Conservation (phyloP, 2,113 vertebrate species). For the Silurus asotus region DNA sequence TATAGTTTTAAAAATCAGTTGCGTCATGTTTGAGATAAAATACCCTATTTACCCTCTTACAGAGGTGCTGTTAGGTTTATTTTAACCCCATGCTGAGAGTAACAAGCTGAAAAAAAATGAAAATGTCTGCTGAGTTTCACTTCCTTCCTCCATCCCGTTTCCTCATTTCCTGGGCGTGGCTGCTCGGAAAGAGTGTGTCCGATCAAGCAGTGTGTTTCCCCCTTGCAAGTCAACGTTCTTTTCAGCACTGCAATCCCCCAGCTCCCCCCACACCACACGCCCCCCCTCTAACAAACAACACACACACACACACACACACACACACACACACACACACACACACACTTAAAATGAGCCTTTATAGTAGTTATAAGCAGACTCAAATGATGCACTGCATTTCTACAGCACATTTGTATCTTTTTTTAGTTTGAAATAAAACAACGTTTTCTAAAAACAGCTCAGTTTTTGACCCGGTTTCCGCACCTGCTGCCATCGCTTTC, state of each 20-base stretch:
- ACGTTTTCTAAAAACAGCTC: conserved; percentile 25
- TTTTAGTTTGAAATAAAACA: not conserved
- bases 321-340: not conserved
- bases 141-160: conserved; percentile 77
- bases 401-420: not conserved
- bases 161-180: conserved; percentile 68
- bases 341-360: not conserved
- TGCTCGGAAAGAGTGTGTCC: conserved; percentile 32
- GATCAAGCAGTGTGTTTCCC: not conserved
- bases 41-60: not conserved
- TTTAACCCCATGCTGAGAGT: not conserved
- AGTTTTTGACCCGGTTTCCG: conserved; percentile 2
- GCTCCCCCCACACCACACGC: not conserved
- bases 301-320: not conserved
- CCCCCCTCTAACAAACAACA: not conserved
- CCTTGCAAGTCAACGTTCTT: not conserved
- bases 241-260: not conserved
- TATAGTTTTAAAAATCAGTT: too few relatives aligned
- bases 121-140: conserved; percentile 64
- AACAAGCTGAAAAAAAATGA: not conserved
- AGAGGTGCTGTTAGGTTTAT: not conserved
- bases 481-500: conserved; percentile 47
- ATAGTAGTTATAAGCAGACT: not conserved
- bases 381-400: not conserved
- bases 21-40: too few relatives aligned